phyloP scores from a whole-genome alignment of 1,140 invertebrate genomes.

The Capitella teleta region DNA sequence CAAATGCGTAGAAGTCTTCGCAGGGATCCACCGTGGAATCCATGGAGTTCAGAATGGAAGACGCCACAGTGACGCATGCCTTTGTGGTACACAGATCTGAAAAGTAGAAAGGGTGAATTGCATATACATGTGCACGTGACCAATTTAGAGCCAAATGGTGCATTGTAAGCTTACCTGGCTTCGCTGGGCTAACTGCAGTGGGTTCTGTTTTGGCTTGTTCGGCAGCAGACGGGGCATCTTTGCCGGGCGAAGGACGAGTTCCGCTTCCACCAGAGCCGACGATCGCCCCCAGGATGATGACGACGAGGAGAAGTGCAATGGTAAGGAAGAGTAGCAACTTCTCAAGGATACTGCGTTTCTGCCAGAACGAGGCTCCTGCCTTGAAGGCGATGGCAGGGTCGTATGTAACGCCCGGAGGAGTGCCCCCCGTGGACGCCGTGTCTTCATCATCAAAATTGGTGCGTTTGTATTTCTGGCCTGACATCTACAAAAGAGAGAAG shows the following conservation, averaged over 20 bases:
- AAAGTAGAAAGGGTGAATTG: not conserved
- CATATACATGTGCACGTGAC: not conserved
- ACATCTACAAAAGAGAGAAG: slow-evolving; percentile 40
- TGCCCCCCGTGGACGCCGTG: slow-evolving; percentile 28
- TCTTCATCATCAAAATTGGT: slow-evolving; percentile 47
- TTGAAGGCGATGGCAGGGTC: slow-evolving; percentile 28
- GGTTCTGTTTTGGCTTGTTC: too few relatives aligned
- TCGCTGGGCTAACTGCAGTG: slow-evolving; percentile 1
- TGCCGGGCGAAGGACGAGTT: too few relatives aligned
- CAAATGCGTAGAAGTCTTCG: slow-evolving; percentile 86
- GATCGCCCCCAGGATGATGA: slow-evolving; percentile 44
- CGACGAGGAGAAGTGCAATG: slow-evolving; percentile 17
- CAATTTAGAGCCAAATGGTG: too few relatives aligned
- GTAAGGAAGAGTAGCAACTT: slow-evolving; percentile 20
- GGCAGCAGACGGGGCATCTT: too few relatives aligned
- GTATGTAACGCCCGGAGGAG: slow-evolving; percentile 19
- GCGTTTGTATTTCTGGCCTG: slow-evolving; percentile 41
- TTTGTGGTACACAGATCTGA: slow-evolving; percentile 39
- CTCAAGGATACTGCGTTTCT: slow-evolving; percentile 19
- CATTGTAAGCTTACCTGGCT: too few relatives aligned
- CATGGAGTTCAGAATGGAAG: slow-evolving; percentile 71
- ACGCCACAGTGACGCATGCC: slow-evolving; percentile 74
- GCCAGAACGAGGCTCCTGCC: slow-evolving; percentile 5
- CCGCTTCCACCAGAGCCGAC: too few relatives aligned
- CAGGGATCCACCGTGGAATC: slow-evolving; percentile 73